Conservation (phyloP, 2,113 vertebrate species). For the Calonectris borealis region DNA sequence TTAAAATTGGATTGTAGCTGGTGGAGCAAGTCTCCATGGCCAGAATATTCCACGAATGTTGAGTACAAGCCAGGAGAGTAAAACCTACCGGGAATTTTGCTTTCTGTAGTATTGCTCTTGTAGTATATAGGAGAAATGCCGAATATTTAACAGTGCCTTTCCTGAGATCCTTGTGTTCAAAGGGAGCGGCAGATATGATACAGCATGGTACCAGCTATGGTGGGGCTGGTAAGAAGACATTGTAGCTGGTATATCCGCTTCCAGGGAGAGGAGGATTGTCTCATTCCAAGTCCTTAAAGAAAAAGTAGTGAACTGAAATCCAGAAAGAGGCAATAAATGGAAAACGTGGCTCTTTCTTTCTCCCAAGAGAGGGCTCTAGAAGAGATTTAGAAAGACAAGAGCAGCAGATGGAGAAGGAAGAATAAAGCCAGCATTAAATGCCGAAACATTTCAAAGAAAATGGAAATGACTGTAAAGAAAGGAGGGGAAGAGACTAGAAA, state of each 20-base stretch:
- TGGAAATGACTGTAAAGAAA: slow-evolving; percentile 64
- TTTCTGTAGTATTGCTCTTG: not conserved
- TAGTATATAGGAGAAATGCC: not conserved
- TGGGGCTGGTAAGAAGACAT: not conserved
- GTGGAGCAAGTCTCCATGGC: not conserved
- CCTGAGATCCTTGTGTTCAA: not conserved
- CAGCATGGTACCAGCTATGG: not conserved
- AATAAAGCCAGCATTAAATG: slow-evolving; percentile 62
- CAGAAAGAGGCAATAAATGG: not conserved
- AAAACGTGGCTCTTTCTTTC: not conserved
- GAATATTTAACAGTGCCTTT: not conserved
- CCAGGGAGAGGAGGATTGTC: not conserved
- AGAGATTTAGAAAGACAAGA: slow-evolving; percentile 64
- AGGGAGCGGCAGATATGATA: not conserved
- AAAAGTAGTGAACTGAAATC: not conserved
- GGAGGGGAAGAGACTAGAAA: not conserved
- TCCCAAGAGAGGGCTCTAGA: slow-evolving; percentile 39
- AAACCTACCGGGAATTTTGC: not conserved
- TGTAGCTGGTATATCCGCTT: not conserved
- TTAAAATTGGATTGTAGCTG: not conserved
- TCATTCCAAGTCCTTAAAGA: not conserved
- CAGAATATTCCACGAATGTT: not conserved
- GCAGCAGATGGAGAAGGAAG: slow-evolving; percentile 64
- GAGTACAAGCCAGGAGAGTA: not conserved
- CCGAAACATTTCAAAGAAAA: slow-evolving; percentile 64